Evolutionary conservation across 2,888 invertebrate genomes (phyloP).

Genomic region (Notodromas monacha): DNA sequence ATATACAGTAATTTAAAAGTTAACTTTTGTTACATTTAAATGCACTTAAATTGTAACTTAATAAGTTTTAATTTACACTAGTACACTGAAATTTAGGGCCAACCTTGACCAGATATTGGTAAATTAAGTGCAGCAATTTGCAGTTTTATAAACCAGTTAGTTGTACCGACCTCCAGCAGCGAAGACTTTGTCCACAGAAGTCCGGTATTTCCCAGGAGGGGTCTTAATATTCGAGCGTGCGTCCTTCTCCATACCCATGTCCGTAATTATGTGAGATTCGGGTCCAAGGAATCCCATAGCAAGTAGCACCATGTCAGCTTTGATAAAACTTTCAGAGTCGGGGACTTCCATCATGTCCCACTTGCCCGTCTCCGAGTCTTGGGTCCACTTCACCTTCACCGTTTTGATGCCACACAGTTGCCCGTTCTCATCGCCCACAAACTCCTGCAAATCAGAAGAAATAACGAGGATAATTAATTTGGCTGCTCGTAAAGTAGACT

Average conservation of each 20-base stretch:
- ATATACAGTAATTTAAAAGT: too few species aligned
- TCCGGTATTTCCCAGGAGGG: conserved; percentile 35
- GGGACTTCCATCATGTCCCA: conserved; percentile 73
- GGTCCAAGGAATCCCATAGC: conserved; percentile 98
- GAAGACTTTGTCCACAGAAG: conserved; percentile 48
- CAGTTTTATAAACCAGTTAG: too few species aligned
- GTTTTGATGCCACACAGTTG: conserved; percentile 67
- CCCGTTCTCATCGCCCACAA: conserved; percentile 57
- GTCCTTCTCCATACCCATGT: conserved; percentile 43
- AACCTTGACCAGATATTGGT: too few species aligned
- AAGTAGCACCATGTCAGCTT: conserved; percentile 62
- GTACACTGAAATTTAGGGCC: too few species aligned
- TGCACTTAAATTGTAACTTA: too few species aligned
- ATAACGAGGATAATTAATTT: too few species aligned
- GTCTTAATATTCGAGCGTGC: conserved; percentile 71
- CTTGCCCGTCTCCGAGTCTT: conserved; percentile 43
- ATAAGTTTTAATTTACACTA: too few species aligned
- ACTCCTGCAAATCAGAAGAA: conserved; percentile 27
- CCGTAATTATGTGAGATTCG: conserved; percentile 45
- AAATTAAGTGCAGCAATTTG: too few species aligned
- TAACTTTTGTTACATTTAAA: too few species aligned
- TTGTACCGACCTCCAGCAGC: conserved; percentile 55
- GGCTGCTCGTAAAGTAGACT: background rate
- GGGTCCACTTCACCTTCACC: conserved; percentile 69
- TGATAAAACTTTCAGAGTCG: conserved; percentile 34